Evolutionary conservation across 2,888 invertebrate species (phyloP).

Genomic region (Julus scandinavius): DNA sequence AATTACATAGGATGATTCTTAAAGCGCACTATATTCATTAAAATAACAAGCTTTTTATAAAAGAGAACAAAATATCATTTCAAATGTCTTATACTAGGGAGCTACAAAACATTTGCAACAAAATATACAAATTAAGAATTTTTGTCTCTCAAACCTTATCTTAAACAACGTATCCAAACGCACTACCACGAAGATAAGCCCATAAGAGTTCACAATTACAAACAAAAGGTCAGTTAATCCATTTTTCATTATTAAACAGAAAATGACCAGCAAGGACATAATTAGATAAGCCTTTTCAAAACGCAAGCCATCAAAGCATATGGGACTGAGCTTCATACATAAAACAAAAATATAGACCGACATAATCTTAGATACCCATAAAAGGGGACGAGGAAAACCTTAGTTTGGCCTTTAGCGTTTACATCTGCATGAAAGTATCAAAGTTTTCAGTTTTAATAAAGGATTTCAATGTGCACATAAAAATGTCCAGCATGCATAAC

Average conservation of each 20-base stretch:
- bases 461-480: neutral
- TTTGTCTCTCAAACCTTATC: neutral
- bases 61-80: no score
- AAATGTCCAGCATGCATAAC: neutral
- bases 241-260: slow-evolving; percentile 5
- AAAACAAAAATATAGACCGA: neutral
- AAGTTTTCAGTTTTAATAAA: slow-evolving; percentile 3
- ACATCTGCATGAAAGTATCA: neutral
- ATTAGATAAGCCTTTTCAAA: neutral
- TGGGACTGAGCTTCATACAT: neutral
- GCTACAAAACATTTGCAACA: neutral
- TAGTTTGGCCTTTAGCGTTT: neutral
- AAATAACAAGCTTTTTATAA: no score
- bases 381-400: neutral
- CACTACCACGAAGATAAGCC: neutral
- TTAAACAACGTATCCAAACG: neutral
- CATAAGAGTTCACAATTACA: neutral
- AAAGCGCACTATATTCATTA: no score
- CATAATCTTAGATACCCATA: neutral
- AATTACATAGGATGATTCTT: no score
- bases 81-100: neutral
- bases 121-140: neutral
- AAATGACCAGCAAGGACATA: neutral
- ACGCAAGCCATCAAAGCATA: neutral
- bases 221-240: neutral